phyloP scores from a whole-genome alignment of 2,888 invertebrate species.

The Folsomia manolachei region DNA sequence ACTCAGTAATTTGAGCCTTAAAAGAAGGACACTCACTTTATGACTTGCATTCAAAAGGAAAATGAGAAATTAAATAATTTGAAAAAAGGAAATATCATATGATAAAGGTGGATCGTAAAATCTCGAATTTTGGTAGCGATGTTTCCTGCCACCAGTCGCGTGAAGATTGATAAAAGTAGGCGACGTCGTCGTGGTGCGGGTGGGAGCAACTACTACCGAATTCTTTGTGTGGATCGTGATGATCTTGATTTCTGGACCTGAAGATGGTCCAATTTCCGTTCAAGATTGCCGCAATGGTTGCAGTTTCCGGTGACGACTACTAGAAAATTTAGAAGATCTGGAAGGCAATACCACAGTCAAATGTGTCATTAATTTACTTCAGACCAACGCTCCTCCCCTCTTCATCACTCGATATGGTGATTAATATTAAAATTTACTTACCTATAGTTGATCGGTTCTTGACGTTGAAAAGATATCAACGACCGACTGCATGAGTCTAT shows the following conservation, averaged over 20 bases:
- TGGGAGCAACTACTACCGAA: not conserved
- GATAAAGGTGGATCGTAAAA: not conserved
- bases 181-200: slow-evolving; percentile 9
- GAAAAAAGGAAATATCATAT: slow-evolving; percentile 6
- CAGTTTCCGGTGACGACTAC: slow-evolving; percentile 95
- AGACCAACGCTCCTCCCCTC: not conserved
- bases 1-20: slow-evolving; percentile 38
- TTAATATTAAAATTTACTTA: no score
- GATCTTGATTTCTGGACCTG: slow-evolving; percentile 33
- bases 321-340: slow-evolving; percentile 92
- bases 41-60: slow-evolving; percentile 40
- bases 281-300: slow-evolving; percentile 96
- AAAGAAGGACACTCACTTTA: slow-evolving; percentile 37
- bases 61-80: slow-evolving; percentile 7
- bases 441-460: slow-evolving; percentile 75
- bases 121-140: slow-evolving; percentile 2
- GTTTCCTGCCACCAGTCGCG: slow-evolving; percentile 1
- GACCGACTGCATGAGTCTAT: slow-evolving; percentile 71
- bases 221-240: not conserved
- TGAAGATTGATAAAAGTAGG: not conserved
- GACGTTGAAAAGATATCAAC: slow-evolving; percentile 85
- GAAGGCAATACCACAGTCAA: slow-evolving; percentile 53
- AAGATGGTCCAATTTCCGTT: slow-evolving; percentile 56
- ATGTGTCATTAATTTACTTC: no score
- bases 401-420: not conserved